A percentile compares a stretch with the other conserved stretches of the same genome.
These are phyloP conservation scores for Pissodes strobi DNA, from an alignment of 1,140 invertebrate genomes.

Conservation along the genomic window DNA sequence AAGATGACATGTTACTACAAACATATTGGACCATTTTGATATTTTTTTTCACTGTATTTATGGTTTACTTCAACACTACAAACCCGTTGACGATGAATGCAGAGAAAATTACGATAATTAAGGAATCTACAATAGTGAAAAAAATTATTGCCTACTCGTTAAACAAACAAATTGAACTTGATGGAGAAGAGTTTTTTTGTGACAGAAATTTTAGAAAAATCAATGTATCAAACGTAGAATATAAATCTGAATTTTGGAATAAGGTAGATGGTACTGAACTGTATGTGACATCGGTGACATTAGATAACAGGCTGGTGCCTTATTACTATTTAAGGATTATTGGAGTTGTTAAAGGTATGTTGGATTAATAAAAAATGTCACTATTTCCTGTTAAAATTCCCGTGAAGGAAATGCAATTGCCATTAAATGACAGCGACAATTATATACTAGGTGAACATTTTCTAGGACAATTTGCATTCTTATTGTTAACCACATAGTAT, in stretches of 20 bases:
- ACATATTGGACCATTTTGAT: slow-evolving; percentile 16
- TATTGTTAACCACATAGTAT: no score
- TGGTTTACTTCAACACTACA: slow-evolving; percentile 9
- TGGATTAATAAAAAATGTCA: no score
- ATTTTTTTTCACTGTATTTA: neutral
- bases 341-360: slow-evolving; percentile 41
- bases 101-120: neutral
- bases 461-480: no score
- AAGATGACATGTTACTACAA: slow-evolving; percentile 20
- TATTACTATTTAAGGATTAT: slow-evolving; percentile 40
- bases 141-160: slow-evolving; percentile 43
- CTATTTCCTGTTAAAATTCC: no score
- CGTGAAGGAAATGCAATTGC: no score
- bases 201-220: neutral
- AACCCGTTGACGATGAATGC: neutral
- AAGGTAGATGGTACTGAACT: slow-evolving; percentile 30
- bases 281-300: slow-evolving; percentile 37
- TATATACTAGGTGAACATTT: no score
- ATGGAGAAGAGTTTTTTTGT: slow-evolving; percentile 32
- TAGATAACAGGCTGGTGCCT: slow-evolving; percentile 39
- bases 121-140: slow-evolving; percentile 10
- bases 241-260: slow-evolving; percentile 30
- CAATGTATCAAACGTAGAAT: neutral
- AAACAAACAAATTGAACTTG: slow-evolving; percentile 40
- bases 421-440: no score